A percentile compares a stretch with the other conserved stretches of the same genome.
These are phyloP conservation scores for Nyctibius grandis DNA, from an alignment of 2,797 vertebrate species.

Conservation along the genomic window DNA sequence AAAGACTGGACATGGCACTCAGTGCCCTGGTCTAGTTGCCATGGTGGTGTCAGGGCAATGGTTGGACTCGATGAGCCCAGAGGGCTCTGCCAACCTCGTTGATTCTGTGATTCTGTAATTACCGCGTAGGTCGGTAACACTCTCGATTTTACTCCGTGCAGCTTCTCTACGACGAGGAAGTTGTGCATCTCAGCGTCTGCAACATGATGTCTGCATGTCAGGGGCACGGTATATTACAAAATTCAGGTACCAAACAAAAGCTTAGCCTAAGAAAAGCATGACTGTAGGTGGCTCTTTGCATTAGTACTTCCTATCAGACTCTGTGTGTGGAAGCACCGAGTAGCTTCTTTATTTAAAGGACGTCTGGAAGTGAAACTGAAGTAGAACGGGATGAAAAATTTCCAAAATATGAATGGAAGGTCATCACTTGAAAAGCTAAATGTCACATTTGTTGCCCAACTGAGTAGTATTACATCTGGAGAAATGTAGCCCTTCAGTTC, in stretches of 20 bases:
- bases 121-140: too few relatives aligned
- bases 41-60: too few relatives aligned
- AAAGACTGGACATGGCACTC: too few relatives aligned
- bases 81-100: too few relatives aligned
- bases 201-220: too few relatives aligned
- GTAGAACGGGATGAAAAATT: background rate
- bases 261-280: background rate
- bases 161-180: too few relatives aligned
- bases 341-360: background rate
- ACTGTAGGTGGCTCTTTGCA: rapidly evolving
- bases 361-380: background rate
- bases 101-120: too few relatives aligned
- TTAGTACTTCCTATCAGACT: background rate
- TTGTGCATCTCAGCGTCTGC: too few relatives aligned
- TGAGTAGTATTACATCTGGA: background rate
- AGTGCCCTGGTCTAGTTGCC: too few relatives aligned
- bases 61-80: too few relatives aligned
- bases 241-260: background rate
- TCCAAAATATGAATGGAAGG: background rate
- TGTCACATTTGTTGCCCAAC: background rate
- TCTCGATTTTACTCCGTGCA: too few relatives aligned
- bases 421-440: background rate
- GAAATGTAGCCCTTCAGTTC: background rate
- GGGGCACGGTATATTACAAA: rapidly evolving
- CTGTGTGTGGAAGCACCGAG: rapidly evolving